phyloP scores from a whole-genome alignment of 2,797 vertebrate species.

The Labroides dimidiatus region DNA sequence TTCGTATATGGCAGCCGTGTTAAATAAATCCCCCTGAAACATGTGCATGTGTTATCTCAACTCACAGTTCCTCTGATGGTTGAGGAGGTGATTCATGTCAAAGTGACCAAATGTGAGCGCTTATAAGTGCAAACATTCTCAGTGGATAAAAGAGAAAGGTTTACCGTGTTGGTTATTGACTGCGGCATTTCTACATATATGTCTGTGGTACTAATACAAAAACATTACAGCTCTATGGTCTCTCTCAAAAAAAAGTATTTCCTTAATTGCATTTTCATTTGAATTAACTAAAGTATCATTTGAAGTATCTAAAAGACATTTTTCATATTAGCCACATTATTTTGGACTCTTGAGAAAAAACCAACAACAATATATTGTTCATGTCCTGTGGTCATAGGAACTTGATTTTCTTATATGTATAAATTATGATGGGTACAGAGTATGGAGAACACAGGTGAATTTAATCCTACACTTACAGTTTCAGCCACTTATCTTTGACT shows the following conservation, averaged over 20 bases:
- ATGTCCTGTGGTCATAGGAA: no score
- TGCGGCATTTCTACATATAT: neutral
- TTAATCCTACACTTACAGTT: neutral
- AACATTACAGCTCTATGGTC: neutral
- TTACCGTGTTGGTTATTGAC: neutral
- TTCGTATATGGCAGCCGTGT: conserved; percentile 4
- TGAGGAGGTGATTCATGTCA: conserved; percentile 16
- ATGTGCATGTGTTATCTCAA: neutral
- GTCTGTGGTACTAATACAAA: neutral
- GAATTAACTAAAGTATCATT: no score
- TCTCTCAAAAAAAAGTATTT: no score
- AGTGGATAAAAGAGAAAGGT: neutral
- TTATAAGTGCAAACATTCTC: neutral
- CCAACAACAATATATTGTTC: no score
- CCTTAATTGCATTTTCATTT: no score
- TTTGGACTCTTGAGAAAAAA: no score
- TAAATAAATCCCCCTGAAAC: conserved; percentile 13
- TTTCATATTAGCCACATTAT: no score
- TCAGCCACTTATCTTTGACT: no score
- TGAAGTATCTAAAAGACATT: no score
- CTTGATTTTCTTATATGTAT: no score
- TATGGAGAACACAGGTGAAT: neutral
- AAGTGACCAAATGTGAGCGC: conserved; percentile 8
- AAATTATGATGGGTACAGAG: no score
- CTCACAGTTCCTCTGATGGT: neutral